A percentile compares a stretch with the other conserved stretches of the same genome.
These are phyloP conservation scores for Euwallacea fornicatus DNA, from an alignment of 1,140 invertebrate genomes.

Conservation along the genomic window DNA sequence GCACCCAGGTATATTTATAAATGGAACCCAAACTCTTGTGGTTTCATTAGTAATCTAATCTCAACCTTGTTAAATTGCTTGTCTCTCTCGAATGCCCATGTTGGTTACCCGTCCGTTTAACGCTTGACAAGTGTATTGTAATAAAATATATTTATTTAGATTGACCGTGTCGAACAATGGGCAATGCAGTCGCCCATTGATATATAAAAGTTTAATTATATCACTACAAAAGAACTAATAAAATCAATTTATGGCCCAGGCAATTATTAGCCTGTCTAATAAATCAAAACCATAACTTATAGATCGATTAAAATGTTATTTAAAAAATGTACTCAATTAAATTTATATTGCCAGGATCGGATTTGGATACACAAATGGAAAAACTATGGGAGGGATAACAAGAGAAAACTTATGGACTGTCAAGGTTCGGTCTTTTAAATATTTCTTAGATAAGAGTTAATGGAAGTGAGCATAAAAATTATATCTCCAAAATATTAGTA, in stretches of 20 bases:
- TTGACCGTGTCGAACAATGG: conserved; percentile 14
- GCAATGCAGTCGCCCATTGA: neutral
- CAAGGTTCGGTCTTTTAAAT: too few relatives aligned
- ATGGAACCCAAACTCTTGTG: neutral
- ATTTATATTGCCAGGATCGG: neutral
- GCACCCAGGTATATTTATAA: too few relatives aligned
- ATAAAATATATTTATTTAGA: conserved; percentile 24
- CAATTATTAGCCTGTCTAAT: conserved; percentile 21
- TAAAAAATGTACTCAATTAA: neutral
- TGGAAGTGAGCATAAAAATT: too few relatives aligned
- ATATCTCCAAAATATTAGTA: too few relatives aligned
- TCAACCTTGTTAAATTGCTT: conserved; percentile 19
- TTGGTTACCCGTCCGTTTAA: conserved; percentile 3
- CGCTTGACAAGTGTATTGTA: conserved; percentile 17
- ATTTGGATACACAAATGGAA: too few relatives aligned
- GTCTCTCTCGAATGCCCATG: neutral
- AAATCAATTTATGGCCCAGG: conserved; percentile 17
- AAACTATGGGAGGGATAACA: too few relatives aligned
- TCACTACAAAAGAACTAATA: conserved; percentile 22
- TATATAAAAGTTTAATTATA: conserved; percentile 20
- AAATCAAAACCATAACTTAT: conserved; percentile 18
- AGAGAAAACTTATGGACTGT: too few relatives aligned
- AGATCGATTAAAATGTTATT: conserved; percentile 11
- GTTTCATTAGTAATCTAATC: conserved; percentile 21
- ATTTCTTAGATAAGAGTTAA: too few relatives aligned